Evolutionary conservation across 2,888 invertebrate genomes (phyloP), one percentile per base, ranked within the genome.

Genomic region (Drosophila yooni): DNA sequence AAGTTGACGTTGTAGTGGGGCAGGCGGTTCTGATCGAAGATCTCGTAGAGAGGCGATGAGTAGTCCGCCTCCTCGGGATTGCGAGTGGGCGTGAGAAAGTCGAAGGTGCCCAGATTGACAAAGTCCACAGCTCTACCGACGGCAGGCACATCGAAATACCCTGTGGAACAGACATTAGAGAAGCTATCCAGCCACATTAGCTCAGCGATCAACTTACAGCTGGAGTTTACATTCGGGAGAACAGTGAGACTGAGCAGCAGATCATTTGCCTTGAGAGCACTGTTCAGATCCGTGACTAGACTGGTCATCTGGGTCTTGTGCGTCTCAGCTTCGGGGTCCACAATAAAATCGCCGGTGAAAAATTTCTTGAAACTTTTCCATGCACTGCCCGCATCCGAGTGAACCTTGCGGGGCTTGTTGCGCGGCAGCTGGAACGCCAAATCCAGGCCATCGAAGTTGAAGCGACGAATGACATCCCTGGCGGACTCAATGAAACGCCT

Each of bases 401-500:
- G 95, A 67, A 97, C 95, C 93, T 97, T 97, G 94, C 97, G 96
- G 18, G 96, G 96, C 92, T 96, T 96, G 78, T 95, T 94, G 57
- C 94, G 95, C 0, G 97, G 96, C 93, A 97, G 96, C 92, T 97
- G 96, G 96, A 97, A 97, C 0, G 96, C 96, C 53, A 98, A 94
- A 91, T 98, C 98, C 51, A 98, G 94, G 2, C 98, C 98, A 92
- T 98, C 98, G 82, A 98, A 98, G 33, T 96, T 95, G 82, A 97
- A 96, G 67, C 96, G 96, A 67, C 96, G 95, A 33, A 96, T 93
- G 18, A 97, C 82, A 25, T 95, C 94, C 10, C 95, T 95, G 0
- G 96, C 96, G 0, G 97, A 97, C 89, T 96, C 96, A 46, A 97
- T 95, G 89, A 97, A 97, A 13, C 95, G 95, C 5, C 61, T 73